phyloP scores from a whole-genome alignment of 1,140 invertebrate species.

The Pseudomyrmex gracilis region DNA sequence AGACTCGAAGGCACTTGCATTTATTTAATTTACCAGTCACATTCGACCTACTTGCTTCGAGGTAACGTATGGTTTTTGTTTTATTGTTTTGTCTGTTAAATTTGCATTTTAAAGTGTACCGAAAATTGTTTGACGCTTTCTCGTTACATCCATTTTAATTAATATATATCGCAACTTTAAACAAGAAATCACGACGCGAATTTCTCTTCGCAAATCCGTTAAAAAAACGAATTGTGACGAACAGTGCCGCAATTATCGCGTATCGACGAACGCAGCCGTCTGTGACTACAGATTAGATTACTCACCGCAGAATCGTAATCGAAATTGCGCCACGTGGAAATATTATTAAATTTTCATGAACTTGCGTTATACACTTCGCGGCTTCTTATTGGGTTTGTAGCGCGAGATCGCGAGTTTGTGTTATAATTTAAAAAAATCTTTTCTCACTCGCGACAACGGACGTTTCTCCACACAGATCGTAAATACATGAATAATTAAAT shows the following conservation, averaged over 20 bases:
- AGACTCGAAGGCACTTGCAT: no score
- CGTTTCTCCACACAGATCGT: not conserved
- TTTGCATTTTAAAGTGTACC: not conserved
- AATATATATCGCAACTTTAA: constrained; percentile 33
- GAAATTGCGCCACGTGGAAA: constrained; percentile 13
- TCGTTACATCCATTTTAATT: not conserved
- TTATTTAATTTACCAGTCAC: no score
- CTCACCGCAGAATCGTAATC: constrained; percentile 5
- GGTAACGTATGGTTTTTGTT: no score
- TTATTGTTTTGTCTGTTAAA: no score
- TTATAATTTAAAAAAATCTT: constrained; percentile 19
- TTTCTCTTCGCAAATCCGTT: constrained; percentile 24
- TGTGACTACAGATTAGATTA: constrained; percentile 16
- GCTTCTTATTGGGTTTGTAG: not conserved
- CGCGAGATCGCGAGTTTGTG: not conserved
- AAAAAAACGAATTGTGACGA: constrained; percentile 23
- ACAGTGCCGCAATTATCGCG: constrained; percentile 29
- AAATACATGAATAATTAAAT: constrained; percentile 33
- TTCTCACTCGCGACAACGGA: no score
- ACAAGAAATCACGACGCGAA: constrained; percentile 16
- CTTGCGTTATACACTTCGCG: not conserved
- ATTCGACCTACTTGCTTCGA: no score
- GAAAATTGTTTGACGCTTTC: not conserved
- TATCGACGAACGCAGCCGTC: constrained; percentile 34
- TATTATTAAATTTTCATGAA: constrained; percentile 10